Base-by-base conservation (phyloP, 2,888 invertebrate species). In the Autographa pulchrina region DNA sequence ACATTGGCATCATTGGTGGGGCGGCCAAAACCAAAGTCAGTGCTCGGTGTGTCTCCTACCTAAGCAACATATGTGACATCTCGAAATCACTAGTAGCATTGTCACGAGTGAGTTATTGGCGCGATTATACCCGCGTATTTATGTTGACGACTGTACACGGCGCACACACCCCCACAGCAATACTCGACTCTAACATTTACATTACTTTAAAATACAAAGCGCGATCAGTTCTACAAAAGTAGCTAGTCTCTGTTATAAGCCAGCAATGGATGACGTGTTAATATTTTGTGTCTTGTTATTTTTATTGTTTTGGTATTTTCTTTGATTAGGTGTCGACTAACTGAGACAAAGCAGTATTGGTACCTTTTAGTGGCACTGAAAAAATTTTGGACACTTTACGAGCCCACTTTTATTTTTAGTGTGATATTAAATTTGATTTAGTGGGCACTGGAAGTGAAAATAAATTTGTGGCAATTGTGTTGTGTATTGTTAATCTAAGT, bases 61-160 rank as follows among this genome's bases (percentile, higher is more conserved):
- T 68, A 32, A 69, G 70, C 70, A 54, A 81, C 88, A 88, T 81
- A 86, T 89, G 89, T 83, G 85, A 80, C 85, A 77, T 84, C 87
- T 88, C 88, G 75, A 84, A 86, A 87, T 87, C 87, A 85, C 85
- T 86, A 81, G 84, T 82, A 81, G 77, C 78, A 82, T 81, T 84
- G 83, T 83, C 83, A 84, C 72, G 70, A 74, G 74, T 81, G 84
- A 86, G 83, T 87, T 85, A 87, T 86, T 73, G 84, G 75, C 70
- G 79, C 78, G 80, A 86, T 87, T 86, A 88, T 86, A 85, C 74
- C 75, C 77, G 73, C 81, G 74, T 69, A 78, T 77, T 86, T 82
- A 82, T 77, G 82, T 75, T 76, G 75, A 75, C 72, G 81, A 80
- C 73, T 78, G 72, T 83, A 83, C 81, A 72, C 54, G 66, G 67